These are phyloP conservation scores for Nothura maculosa DNA, from an alignment of 2,797 vertebrate genomes.

Conservation along the genomic window DNA sequence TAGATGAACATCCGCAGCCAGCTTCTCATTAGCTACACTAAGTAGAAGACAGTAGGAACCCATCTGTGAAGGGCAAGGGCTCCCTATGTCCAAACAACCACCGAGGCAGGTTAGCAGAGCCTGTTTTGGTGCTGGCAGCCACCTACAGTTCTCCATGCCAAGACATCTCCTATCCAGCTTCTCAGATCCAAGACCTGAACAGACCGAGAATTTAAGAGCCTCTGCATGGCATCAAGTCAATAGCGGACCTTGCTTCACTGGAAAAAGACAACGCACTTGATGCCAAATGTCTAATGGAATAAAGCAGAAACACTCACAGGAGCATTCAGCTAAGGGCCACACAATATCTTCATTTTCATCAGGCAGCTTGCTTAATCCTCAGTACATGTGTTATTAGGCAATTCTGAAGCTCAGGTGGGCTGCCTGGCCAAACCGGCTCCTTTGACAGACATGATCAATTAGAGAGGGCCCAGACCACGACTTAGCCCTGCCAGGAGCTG, in stretches of 20 bases:
- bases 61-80: not conserved
- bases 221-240: not conserved
- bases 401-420: not conserved
- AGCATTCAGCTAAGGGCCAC: not conserved
- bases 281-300: not conserved
- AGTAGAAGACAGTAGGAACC: not conserved
- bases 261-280: not conserved
- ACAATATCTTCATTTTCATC: not conserved
- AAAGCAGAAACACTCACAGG: not conserved
- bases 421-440: accelerated
- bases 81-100: not conserved
- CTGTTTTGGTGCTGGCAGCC: not conserved
- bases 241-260: not conserved
- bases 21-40: not conserved
- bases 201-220: not conserved
- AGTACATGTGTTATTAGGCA: not conserved
- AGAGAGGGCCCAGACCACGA: too few relatives aligned
- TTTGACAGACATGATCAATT: not conserved
- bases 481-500: too few relatives aligned
- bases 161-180: not conserved
- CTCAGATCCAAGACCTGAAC: not conserved
- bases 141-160: not conserved
- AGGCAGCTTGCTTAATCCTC: not conserved
- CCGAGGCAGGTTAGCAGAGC: not conserved
- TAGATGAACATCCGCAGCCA: accelerated